Percentiles rank a stretch among this genome's conserved stretches.
These are phyloP conservation scores for Cirrhinus molitorella DNA, from an alignment of 2,797 vertebrate genomes.

Conservation along the genomic window DNA sequence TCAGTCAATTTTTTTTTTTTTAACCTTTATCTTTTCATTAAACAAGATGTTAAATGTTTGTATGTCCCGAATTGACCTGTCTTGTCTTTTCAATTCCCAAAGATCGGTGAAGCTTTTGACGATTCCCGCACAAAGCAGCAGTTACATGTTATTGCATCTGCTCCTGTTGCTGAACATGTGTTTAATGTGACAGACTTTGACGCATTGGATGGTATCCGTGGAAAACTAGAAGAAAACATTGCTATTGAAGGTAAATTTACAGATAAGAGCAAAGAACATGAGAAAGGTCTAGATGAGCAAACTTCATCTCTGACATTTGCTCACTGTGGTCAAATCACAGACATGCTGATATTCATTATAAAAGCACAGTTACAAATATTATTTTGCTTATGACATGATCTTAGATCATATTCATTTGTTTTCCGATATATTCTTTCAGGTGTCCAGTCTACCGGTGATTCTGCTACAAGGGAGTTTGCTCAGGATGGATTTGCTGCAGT, in stretches of 20 bases:
- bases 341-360: background rate
- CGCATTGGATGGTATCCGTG: constrained; percentile 65
- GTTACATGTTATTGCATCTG: constrained; percentile 69
- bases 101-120: constrained; percentile 66
- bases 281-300: background rate
- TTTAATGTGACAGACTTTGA: constrained; percentile 69
- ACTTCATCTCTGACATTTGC: background rate
- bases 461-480: constrained; percentile 74
- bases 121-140: rapidly evolving
- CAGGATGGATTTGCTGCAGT: constrained; percentile 75
- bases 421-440: constrained; percentile 59
- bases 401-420: background rate
- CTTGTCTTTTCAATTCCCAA: background rate
- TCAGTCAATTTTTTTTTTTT: background rate
- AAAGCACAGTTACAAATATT: background rate
- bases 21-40: background rate
- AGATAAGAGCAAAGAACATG: background rate
- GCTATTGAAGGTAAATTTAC: constrained; percentile 74
- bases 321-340: background rate
- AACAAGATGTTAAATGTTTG: background rate
- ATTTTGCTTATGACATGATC: background rate
- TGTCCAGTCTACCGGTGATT: constrained; percentile 68
- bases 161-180: constrained; percentile 19
- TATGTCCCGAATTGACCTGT: background rate
- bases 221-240: constrained; percentile 70